Conservation (phyloP, 2,113 vertebrate species). For the Hypomesus transpacificus region DNA sequence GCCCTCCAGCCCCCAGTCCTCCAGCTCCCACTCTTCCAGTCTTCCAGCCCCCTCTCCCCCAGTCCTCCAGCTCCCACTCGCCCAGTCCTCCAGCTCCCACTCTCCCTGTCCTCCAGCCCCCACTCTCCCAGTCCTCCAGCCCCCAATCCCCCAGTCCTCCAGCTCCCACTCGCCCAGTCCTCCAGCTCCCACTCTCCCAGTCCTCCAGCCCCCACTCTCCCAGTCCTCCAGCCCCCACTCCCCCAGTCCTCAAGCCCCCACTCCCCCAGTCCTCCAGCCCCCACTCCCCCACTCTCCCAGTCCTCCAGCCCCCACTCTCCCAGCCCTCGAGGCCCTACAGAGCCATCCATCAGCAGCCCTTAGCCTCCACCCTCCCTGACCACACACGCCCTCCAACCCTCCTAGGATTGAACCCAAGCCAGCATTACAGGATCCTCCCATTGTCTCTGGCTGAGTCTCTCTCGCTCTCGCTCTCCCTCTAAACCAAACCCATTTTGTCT, state of each 20-base stretch:
- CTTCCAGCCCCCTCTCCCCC: not conserved
- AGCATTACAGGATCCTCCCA: not conserved
- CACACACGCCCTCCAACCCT: not conserved
- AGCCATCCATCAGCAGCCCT: conserved; percentile 14
- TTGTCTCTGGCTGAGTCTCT: not conserved
- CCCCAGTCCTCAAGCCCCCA: too few species aligned
- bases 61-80: too few species aligned
- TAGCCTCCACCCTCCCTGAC: conserved; percentile 1
- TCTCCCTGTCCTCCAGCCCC: too few species aligned
- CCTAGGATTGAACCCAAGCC: not conserved
- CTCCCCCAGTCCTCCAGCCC: not conserved
- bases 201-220: too few species aligned
- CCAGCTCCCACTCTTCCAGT: not conserved
- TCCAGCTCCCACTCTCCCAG: not conserved
- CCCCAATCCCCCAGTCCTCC: not conserved
- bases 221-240: not conserved
- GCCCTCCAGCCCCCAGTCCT: not conserved
- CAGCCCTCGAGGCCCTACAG: too few species aligned
- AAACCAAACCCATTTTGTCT: not conserved
- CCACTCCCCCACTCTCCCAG: not conserved
- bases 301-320: too few species aligned
- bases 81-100: not conserved
- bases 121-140: too few species aligned
- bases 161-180: too few species aligned
- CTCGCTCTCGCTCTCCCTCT: not conserved